phyloP scores from a whole-genome alignment of 2,797 vertebrate species.

The Macropus fuliginosus region DNA sequence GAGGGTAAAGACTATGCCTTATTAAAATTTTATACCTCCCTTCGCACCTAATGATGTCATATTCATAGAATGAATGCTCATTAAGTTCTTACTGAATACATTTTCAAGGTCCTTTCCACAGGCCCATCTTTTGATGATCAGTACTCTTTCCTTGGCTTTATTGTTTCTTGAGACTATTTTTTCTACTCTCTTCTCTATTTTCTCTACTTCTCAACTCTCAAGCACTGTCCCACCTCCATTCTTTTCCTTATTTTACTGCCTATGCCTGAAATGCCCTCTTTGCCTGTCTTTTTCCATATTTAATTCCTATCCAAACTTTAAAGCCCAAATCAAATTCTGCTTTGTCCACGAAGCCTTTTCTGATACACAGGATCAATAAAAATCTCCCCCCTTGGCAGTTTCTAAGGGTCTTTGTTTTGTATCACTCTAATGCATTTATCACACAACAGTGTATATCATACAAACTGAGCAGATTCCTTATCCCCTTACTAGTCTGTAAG shows the following conservation, averaged over 20 bases:
- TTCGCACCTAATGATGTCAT: not conserved
- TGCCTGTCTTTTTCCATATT: not conserved
- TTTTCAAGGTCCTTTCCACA: not conserved
- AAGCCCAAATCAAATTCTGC: not conserved
- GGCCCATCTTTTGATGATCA: not conserved
- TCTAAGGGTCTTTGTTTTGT: not conserved
- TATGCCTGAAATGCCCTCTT: not conserved
- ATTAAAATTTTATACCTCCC: not conserved
- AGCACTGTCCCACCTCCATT: not conserved
- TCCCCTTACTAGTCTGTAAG: constrained; percentile 15
- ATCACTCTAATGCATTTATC: not conserved
- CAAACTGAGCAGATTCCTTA: not conserved
- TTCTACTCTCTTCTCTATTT: not conserved
- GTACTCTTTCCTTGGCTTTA: not conserved
- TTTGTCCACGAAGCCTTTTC: not conserved
- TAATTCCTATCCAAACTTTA: constrained; percentile 12
- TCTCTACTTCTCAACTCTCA: not conserved
- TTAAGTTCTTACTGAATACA: not conserved
- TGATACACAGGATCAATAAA: not conserved
- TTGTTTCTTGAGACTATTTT: not conserved
- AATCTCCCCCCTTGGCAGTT: not conserved
- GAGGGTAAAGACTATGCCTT: not conserved
- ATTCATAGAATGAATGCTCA: not conserved
- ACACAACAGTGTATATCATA: not conserved
- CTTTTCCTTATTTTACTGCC: not conserved